Evolutionary conservation across 2,797 vertebrate genomes (phyloP), one percentile per base, ranked within the genome.

Genomic region (Dipus sagitta): DNA sequence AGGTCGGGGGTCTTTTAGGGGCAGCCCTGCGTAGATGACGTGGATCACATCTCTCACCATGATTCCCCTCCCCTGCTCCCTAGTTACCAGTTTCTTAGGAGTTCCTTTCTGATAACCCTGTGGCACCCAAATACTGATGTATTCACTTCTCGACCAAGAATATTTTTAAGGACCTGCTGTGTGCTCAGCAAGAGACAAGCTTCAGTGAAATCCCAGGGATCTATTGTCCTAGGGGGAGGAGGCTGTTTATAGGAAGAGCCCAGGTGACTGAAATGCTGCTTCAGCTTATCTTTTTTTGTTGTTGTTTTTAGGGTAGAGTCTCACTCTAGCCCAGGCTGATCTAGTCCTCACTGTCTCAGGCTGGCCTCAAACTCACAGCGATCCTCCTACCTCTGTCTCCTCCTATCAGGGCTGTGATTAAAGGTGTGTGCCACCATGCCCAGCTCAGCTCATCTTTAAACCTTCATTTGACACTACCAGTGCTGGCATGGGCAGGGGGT

Each of bases 101-200:
- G 75, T 79, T 84, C 42, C 91, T 96, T 78, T 80, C 71, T n/a
- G 18, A 21, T 10, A 77, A 54, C n/a, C 67, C 75, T 24, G 18
- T 0, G 14, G 68, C 47, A 54, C 65, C 52, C 34, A 86, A 71
- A 67, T 82, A 15, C 3, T 9, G 47, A 34, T 78, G 14, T 60
- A 77, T 70, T 92, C 9, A 0, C 47, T 79, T 80, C 60, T 92
- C 2, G 32, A 54, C 24, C 24, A 12, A 23, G 24, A 47, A 26
- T 17, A 2, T 67, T 82, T 28, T 65, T 79, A 74, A 87, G 71
- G 38, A 52, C 30, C 28, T 58, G 65, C 75, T 76, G 0, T 60
- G 74, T 87, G 80, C 38, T 21, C 5, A 12, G n/a, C 32, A 30
- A 58, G 58, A 68, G 34, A 24, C 28, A 54, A 62, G 38, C 20